Evolutionary conservation across 2,113 vertebrate species (phyloP), one percentile per base, ranked within the genome.

Genomic region (Ophthalmolycus amberensis): DNA sequence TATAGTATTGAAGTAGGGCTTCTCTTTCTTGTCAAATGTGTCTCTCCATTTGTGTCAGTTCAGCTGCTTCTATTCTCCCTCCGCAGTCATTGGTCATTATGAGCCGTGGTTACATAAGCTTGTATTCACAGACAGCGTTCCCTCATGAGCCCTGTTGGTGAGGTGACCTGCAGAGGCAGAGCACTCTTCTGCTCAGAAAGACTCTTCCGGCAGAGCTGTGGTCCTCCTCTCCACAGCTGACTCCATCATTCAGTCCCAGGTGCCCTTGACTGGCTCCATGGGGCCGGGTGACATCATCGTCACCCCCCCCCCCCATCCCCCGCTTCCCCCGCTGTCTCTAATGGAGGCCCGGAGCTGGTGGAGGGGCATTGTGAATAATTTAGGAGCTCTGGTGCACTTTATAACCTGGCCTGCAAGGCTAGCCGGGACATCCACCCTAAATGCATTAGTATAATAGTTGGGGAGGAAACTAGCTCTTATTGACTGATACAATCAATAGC

Each of bases 291-390:
- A 95, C 94, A 94, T 95, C 93, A 95, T 93, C 79, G 10, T 54
- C 77, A 65, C 46, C 59, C n/a, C 7, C n/a, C n/a, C n/a, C 22
- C 56, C 10, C 22, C 60, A 5, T 66, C 27, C n/a, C 46, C 54
- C 71, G 66, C 68, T 65, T 46, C 46, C 60, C 67, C 25, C 38
- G 67, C 71, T 75, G 64, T 75, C 75, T 91, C 85, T 94, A 95
- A 95, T 94, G 93, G 94, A 94, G 83, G 87, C 79, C 71, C 37
- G 69, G 64, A 79, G 84, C 90, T 90, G 92, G 87, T 85, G 88
- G 46, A 77, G 84, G 85, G 88, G 83, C 44, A 78, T 92, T 68
- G 83, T 96, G 93, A 95, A 96, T 96, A 94, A 96, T 95, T 96
- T 86, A 96, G 89, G 80, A 93, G 92, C 91, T 89, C 84, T 89